These are phyloP conservation scores for Magallana angulata DNA, from an alignment of 1,140 invertebrate species.

Conservation along the genomic window DNA sequence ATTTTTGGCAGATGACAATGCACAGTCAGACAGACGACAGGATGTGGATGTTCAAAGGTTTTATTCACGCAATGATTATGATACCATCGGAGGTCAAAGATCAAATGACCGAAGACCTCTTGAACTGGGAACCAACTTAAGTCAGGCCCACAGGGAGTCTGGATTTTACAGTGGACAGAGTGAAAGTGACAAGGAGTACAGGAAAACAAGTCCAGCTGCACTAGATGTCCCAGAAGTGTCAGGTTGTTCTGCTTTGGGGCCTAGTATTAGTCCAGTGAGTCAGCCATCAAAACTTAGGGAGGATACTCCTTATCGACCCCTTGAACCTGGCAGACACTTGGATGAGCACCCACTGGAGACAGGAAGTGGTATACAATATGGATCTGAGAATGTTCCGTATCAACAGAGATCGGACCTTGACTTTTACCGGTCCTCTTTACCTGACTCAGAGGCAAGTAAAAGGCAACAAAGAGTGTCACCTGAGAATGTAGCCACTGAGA, in stretches of 20 bases:
- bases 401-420: not conserved
- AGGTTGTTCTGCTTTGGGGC: conserved; percentile 1
- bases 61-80: not conserved
- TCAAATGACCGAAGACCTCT: conserved; percentile 19
- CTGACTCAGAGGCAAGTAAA: not conserved
- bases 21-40: not conserved
- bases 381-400: not conserved
- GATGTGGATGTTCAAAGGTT: not conserved
- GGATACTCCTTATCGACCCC: not conserved
- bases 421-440: not conserved
- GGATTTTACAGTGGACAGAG: not conserved
- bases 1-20: not conserved
- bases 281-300: conserved; percentile 6
- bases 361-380: not conserved
- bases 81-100: not conserved
- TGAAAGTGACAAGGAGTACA: conserved; percentile 21
- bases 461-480: not conserved
- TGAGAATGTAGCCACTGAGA: not conserved
- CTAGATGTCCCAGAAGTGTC: no score
- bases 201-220: not conserved
- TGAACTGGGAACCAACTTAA: not conserved
- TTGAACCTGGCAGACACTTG: not conserved
- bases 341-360: not conserved
- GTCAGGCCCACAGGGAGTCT: not conserved
- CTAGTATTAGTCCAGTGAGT: not conserved